Evolutionary conservation across 2,113 vertebrate species (phyloP).

Genomic region (Sula dactylatra): DNA sequence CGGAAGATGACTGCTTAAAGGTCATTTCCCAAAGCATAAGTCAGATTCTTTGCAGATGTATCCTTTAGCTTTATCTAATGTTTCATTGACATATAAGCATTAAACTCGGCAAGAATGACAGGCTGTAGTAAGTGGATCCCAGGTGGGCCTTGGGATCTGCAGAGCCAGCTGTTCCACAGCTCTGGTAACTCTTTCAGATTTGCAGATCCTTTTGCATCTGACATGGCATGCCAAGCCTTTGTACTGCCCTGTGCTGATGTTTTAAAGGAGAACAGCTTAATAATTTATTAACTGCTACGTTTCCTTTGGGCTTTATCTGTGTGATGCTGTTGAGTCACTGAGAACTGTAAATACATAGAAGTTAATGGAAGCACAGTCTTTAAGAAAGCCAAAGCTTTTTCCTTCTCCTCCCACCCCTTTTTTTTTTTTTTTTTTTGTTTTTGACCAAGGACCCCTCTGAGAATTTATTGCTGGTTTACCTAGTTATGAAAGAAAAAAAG

Average conservation of each 20-base stretch:
- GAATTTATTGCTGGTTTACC: conserved; percentile 26
- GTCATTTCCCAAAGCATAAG: conserved; percentile 44
- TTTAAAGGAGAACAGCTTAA: conserved; percentile 57
- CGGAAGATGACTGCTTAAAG: conserved; percentile 47
- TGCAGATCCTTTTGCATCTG: conserved; percentile 67
- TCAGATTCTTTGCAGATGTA: conserved; percentile 56
- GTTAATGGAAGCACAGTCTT: conserved; percentile 19
- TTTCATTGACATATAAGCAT: conserved; percentile 71
- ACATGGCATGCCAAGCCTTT: conserved; percentile 59
- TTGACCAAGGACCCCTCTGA: neutral
- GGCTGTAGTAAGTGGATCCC: conserved; percentile 65
- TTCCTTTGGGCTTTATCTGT: conserved; percentile 70
- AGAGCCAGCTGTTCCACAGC: conserved; percentile 69
- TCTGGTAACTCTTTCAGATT: conserved; percentile 61
- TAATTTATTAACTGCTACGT: conserved; percentile 72
- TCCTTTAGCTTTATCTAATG: conserved; percentile 62
- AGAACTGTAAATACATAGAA: conserved; percentile 45
- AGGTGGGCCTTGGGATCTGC: conserved; percentile 65
- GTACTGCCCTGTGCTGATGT: conserved; percentile 60
- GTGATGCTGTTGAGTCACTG: conserved; percentile 51
- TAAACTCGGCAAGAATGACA: conserved; percentile 52
- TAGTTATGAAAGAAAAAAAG: neutral
- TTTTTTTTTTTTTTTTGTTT: neutral
- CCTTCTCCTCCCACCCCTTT: neutral
- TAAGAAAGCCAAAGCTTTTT: neutral